Conservation (phyloP, 2,113 vertebrate species). For the Phylloscopus whistleri region DNA sequence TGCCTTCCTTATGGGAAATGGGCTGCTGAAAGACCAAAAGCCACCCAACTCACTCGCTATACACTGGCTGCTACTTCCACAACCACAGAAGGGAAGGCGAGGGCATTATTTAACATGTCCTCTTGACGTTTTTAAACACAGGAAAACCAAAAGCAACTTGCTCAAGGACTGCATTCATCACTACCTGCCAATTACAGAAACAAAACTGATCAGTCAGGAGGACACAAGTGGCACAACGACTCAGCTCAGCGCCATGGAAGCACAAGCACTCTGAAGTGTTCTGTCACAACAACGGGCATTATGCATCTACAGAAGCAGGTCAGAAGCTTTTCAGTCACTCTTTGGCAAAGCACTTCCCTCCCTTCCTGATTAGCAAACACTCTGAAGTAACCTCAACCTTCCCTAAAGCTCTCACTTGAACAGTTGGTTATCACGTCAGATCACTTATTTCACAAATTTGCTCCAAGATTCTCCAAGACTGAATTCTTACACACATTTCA, state of each 20-base stretch:
- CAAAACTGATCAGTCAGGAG: conserved; percentile 17
- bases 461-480: not conserved
- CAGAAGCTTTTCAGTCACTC: not conserved
- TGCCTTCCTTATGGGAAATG: not conserved
- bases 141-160: conserved; percentile 2
- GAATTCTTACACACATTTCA: not conserved
- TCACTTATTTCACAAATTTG: not conserved
- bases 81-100: rapidly evolving
- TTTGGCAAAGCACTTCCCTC: not conserved
- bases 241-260: rapidly evolving
- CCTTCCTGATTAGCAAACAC: not conserved
- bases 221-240: not conserved
- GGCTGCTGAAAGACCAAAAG: not conserved
- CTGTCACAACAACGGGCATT: not conserved
- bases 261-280: not conserved
- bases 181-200: conserved; percentile 18
- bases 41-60: rapidly evolving
- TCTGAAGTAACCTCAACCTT: not conserved
- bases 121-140: conserved; percentile 22
- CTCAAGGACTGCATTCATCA: conserved; percentile 44
- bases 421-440: not conserved
- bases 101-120: not conserved
- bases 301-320: not conserved
- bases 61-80: not conserved
- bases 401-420: not conserved